Evolutionary conservation across 2,797 vertebrate genomes (phyloP), one percentile per base, ranked within the genome.

Genomic region (Knipowitschia caucasica): DNA sequence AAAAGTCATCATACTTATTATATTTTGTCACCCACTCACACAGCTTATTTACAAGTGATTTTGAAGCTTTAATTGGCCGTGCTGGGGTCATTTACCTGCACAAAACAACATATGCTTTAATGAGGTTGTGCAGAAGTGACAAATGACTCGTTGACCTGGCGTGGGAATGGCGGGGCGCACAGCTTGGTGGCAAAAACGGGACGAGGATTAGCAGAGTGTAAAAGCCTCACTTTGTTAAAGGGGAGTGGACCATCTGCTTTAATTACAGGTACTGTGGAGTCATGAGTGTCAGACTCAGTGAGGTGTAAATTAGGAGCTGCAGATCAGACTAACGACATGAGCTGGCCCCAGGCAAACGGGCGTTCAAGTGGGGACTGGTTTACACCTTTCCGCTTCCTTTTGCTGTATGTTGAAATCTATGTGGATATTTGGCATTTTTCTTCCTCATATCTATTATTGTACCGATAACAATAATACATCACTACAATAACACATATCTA

Each of bases 241-340:
- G 73, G 81, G 75, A 78, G 84, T 82, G 86, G 81, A 82, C 83
- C 88, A 86, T 89, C 81, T 86, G 86, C 80, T 81, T 86, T 88
- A 89, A 88, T 90, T 88, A 84, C 84, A 88, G 84, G 85, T 88
- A 79, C 80, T 59, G 73, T 78, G 74, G 75, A 73, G 62, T 68
- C 61, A 71, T 69, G 62, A 72, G 75, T 82, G 72, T 84, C 81
- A 78, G 59, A 74, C 55, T 25, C 61, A 60, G 56, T 34, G 79
- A 84, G 79, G 80, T 83, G 84, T 81, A 86, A 89, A 88, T 89
- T 82, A 88, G 72, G 71, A 57, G 67, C 63, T 69, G 63, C 77
- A 63, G 75, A 83, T 83, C 72, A 71, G 67, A 69, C 71, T 72
- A 73, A 84, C 66, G 46, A 67, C 77, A 68, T 73, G 57, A 58